Percentiles rank a stretch among this genome's conserved stretches.
Conservation (phyloP, 1,140 invertebrate species). For the Drosophila paulistorum region DNA sequence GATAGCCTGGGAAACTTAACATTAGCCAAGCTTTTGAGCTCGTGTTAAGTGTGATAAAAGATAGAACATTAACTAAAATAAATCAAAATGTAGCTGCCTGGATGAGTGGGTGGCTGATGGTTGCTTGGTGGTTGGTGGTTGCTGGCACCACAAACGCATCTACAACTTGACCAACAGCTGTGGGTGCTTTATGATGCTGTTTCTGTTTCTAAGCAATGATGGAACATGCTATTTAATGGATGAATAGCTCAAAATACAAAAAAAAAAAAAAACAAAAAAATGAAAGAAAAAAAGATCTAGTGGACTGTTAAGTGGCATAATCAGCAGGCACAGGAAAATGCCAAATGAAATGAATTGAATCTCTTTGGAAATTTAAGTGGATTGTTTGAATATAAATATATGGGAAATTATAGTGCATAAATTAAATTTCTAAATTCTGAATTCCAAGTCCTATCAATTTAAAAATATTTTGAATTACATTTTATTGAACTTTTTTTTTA, state of each 20-base stretch:
- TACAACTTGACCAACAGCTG: constrained; percentile 65
- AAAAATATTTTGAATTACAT: too few species aligned
- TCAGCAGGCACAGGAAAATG: background rate
- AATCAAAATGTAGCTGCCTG: constrained; percentile 46
- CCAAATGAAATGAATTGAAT: background rate
- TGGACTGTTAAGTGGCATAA: background rate
- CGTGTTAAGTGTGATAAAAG: constrained; percentile 63
- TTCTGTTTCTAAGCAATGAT: constrained; percentile 29
- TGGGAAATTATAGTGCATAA: too few species aligned
- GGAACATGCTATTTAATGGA: constrained; percentile 40
- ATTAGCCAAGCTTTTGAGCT: constrained; percentile 36
- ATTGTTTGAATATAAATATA: too few species aligned
- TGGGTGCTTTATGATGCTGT: constrained; percentile 27
- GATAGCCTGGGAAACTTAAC: constrained; percentile 44
- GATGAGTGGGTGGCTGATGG: background rate
- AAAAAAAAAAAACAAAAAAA: background rate
- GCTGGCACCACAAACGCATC: constrained; percentile 2
- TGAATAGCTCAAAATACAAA: constrained; percentile 28
- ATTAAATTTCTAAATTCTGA: too few species aligned
- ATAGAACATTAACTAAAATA: constrained; percentile 60
- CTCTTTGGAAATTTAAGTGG: background rate
- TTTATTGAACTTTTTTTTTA: too few species aligned
- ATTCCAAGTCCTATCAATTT: too few species aligned
- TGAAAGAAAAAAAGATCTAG: background rate
- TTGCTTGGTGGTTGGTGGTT: background rate